A percentile compares a stretch with the other conserved stretches of the same genome.
phyloP scores from a whole-genome alignment of 2,797 vertebrate species.

The Sebastes ruberrimus region DNA sequence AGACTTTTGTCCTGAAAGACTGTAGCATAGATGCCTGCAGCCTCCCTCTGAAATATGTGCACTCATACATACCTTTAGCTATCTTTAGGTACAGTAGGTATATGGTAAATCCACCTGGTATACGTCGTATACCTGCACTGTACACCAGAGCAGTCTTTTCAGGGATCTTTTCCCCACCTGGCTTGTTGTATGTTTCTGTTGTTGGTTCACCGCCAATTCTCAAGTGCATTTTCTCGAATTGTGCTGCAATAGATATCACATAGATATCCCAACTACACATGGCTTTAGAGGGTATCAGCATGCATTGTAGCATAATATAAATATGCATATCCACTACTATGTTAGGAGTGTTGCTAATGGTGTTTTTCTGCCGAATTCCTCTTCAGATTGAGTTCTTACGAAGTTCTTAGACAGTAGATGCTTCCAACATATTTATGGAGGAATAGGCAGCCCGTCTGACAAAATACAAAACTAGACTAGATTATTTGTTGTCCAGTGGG shows the following conservation, averaged over 20 bases:
- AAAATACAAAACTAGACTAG: neutral
- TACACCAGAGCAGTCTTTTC: neutral
- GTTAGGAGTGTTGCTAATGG: neutral
- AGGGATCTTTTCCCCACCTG: neutral
- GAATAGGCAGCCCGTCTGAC: neutral
- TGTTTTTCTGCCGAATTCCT: neutral
- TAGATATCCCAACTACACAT: neutral
- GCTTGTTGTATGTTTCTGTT: neutral
- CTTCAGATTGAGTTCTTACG: neutral
- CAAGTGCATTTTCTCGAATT: neutral
- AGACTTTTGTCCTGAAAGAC: neutral
- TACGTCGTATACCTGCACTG: neutral
- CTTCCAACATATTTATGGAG: neutral
- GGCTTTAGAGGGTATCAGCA: neutral
- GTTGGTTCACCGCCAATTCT: neutral
- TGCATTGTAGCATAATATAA: neutral
- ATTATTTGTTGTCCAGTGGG: constrained; percentile 5
- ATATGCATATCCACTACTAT: neutral
- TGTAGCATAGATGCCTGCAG: neutral
- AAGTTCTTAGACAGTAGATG: neutral
- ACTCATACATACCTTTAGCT: neutral
- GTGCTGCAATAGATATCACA: neutral
- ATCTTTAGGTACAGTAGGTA: neutral
- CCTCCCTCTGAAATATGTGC: neutral
- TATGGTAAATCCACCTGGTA: neutral